Percentiles rank a stretch among this genome's conserved stretches.
phyloP scores from a whole-genome alignment of 2,113 vertebrate species.

The Rostratula benghalensis region DNA sequence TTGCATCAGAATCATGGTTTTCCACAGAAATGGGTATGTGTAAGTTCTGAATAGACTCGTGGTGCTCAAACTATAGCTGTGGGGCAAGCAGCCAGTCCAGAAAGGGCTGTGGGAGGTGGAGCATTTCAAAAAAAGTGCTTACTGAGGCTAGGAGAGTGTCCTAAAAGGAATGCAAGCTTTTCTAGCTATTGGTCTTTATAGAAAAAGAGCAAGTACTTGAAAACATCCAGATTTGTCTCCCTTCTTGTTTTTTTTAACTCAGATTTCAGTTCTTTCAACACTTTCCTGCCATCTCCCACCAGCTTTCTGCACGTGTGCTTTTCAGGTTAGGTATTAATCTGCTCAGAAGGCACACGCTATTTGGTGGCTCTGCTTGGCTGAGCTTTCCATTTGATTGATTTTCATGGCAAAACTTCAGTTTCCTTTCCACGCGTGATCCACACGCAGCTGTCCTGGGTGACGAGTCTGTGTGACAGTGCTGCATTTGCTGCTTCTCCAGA shows the following conservation, averaged over 20 bases:
- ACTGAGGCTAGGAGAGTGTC: not conserved
- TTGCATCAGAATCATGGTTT: not conserved
- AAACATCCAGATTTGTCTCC: not conserved
- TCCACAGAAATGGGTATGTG: accelerated
- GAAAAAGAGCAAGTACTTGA: not conserved
- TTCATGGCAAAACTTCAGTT: not conserved
- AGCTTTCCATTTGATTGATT: not conserved
- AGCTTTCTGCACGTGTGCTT: not conserved
- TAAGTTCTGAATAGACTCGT: accelerated
- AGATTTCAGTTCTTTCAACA: not conserved
- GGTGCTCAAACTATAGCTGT: not conserved
- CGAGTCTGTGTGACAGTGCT: not conserved
- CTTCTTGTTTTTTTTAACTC: not conserved
- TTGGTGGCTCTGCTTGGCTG: not conserved
- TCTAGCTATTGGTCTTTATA: not conserved
- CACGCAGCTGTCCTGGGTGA: not conserved
- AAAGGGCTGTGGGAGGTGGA: not conserved
- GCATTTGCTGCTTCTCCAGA: not conserved
- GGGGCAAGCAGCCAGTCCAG: not conserved
- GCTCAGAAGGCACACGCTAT: not conserved
- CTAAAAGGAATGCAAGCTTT: not conserved
- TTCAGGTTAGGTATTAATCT: not conserved
- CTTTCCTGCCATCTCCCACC: not conserved
- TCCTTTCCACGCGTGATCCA: not conserved
- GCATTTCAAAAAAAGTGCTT: not conserved